A percentile compares a stretch with the other conserved stretches of the same genome.
phyloP scores from a whole-genome alignment of 2,888 invertebrate genomes.

The Eupeodes luniger region DNA sequence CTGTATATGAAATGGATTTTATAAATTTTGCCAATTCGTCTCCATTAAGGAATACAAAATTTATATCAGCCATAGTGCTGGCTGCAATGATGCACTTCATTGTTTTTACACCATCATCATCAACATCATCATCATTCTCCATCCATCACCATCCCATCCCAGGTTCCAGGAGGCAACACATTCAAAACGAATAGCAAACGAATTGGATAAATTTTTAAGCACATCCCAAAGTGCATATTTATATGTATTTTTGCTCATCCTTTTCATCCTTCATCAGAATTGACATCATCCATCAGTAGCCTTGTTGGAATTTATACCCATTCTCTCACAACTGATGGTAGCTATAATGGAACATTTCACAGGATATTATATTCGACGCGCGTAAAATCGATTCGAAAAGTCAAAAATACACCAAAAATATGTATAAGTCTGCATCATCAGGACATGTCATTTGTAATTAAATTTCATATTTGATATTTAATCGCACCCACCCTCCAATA shows the following conservation, averaged over 20 bases:
- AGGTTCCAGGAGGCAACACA: not conserved
- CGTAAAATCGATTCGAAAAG: slow-evolving; percentile 60
- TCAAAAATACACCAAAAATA: slow-evolving; percentile 20
- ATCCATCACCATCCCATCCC: too few relatives aligned
- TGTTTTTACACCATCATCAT: slow-evolving; percentile 40
- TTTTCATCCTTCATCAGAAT: slow-evolving; percentile 6
- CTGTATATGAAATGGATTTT: slow-evolving; percentile 64
- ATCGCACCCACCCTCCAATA: slow-evolving; percentile 7
- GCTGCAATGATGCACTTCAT: slow-evolving; percentile 46
- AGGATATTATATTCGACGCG: slow-evolving; percentile 12
- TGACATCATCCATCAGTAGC: slow-evolving; percentile 11
- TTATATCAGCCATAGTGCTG: slow-evolving; percentile 65
- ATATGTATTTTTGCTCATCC: slow-evolving; percentile 16
- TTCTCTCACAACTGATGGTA: too few relatives aligned
- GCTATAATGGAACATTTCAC: slow-evolving; percentile 32
- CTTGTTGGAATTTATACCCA: not conserved
- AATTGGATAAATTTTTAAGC: slow-evolving; percentile 60
- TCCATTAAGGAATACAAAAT: slow-evolving; percentile 71
- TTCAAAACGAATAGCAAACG: slow-evolving; percentile 45
- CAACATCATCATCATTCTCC: not conserved
- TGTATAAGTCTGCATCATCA: not conserved
- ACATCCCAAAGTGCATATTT: slow-evolving; percentile 47
- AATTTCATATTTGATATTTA: slow-evolving; percentile 67
- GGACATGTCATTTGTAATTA: slow-evolving; percentile 46
- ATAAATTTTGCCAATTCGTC: slow-evolving; percentile 47